Base-by-base conservation (phyloP, 2,797 vertebrate genomes). In the Diplodus sargus region DNA sequence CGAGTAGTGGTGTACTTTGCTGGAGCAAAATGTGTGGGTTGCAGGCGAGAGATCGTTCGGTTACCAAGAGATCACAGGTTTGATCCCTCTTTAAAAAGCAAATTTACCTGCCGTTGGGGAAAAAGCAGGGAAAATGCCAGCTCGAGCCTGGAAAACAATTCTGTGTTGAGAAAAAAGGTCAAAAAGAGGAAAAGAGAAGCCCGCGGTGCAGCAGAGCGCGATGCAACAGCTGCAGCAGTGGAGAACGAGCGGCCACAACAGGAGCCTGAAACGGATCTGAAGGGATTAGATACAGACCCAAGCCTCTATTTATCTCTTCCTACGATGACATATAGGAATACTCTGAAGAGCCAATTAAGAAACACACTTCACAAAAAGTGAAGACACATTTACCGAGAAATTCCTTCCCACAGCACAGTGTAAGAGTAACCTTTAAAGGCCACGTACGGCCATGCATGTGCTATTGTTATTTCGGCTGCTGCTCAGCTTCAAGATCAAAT, bases 371-470 rank as follows among this genome's bases (percentile, higher is more conserved):
- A 14, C 64, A 62, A 71, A 74, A 76, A 45, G 57, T 39, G n/a
- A 34, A 61, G 23, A 74, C 30, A 76, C 56, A 34, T 68, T 79
- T 34, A 53, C 9, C 11, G 48, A 52, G 66, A 62, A 10, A 65
- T 73, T 57, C 25, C 6, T 25, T 66, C n/a, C 45, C 25, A 52
- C 34, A 74, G 45, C 43, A 22, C 30, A 9, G 30, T 45, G 18
- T 47, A 43, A 51, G 9, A 60, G 58, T 49, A 63, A 84, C 79
- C 65, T 84, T 77, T 74, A 82, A 87, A 73, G 71, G 74, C 56
- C 70, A 78, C 0, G 39, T 22, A 49, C 61, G 56, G 65, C 52
- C 63, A 39, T 25, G 22, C 51, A 43, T 16, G 42, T 16, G 18
- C 54, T 71, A 8, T 49, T 39, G 43, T 74, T 47, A 56, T 72